Conservation (phyloP, 2,888 invertebrate species). For the Bugulina stolonifera region DNA sequence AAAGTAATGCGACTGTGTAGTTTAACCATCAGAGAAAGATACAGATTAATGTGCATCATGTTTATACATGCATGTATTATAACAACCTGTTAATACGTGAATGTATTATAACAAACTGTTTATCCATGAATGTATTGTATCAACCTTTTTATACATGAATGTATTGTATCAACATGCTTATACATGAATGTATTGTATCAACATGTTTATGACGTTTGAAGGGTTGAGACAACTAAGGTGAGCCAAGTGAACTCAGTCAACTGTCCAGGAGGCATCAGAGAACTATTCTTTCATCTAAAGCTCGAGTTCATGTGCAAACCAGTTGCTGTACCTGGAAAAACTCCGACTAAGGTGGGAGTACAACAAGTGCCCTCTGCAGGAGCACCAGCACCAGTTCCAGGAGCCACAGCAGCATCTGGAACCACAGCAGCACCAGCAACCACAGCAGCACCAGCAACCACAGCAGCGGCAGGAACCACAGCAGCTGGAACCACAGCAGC, state of each 20-base stretch:
- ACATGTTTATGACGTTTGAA: too few species aligned
- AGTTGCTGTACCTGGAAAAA: not conserved
- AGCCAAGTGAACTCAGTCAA: not conserved
- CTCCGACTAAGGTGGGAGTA: not conserved
- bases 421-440: not conserved
- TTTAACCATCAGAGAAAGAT: too few species aligned
- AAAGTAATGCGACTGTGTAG: too few species aligned
- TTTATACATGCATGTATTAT: too few species aligned
- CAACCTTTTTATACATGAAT: too few species aligned
- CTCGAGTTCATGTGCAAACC: not conserved
- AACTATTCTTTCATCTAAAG: not conserved
- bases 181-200: too few species aligned
- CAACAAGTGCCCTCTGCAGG: not conserved
- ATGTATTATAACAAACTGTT: too few species aligned
- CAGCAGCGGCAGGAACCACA: not conserved
- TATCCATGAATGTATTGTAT: too few species aligned
- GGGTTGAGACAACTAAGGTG: too few species aligned
- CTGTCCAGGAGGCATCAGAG: not conserved
- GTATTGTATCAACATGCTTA: too few species aligned
- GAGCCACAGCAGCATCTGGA: not conserved
- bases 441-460: not conserved
- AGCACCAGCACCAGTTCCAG: not conserved
- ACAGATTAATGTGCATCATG: too few species aligned
- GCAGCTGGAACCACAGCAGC: not conserved
- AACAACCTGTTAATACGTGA: too few species aligned